Percentiles rank a stretch among this genome's conserved stretches.
Evolutionary conservation across 2,797 vertebrate genomes (phyloP).

Genomic region (Myotis daubentonii): DNA sequence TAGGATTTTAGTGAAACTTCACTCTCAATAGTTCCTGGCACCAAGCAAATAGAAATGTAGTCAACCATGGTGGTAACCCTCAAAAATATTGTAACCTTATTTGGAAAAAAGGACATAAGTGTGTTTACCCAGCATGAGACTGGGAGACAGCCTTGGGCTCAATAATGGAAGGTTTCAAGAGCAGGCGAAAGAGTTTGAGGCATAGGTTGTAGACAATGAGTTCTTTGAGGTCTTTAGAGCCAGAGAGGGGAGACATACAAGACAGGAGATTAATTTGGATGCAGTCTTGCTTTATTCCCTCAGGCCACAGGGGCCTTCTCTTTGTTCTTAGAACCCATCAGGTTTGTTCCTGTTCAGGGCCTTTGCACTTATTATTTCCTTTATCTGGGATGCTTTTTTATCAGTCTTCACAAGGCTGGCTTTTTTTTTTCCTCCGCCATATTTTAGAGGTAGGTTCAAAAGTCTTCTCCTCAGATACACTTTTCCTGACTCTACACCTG

Average conservation of each 20-base stretch:
- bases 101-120: not conserved
- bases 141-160: not conserved
- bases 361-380: not conserved
- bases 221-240: not conserved
- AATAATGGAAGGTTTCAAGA: not conserved
- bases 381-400: not conserved
- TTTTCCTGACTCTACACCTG: not conserved
- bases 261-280: not conserved
- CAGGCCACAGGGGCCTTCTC: not conserved
- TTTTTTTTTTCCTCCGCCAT: not conserved
- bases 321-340: not conserved
- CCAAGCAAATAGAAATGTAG: not conserved
- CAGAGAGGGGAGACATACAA: not conserved
- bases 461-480: not conserved
- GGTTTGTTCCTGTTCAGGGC: not conserved
- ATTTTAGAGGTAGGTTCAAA: not conserved
- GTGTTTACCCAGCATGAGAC: not conserved
- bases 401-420: not conserved
- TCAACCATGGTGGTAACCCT: not conserved
- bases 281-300: not conserved
- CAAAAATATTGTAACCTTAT: not conserved
- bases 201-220: not conserved
- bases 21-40: not conserved
- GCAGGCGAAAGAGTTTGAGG: accelerated
- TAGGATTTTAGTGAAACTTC: not conserved